phyloP scores from a whole-genome alignment of 1,140 invertebrate genomes.

The Oreohelix idahoensis region DNA sequence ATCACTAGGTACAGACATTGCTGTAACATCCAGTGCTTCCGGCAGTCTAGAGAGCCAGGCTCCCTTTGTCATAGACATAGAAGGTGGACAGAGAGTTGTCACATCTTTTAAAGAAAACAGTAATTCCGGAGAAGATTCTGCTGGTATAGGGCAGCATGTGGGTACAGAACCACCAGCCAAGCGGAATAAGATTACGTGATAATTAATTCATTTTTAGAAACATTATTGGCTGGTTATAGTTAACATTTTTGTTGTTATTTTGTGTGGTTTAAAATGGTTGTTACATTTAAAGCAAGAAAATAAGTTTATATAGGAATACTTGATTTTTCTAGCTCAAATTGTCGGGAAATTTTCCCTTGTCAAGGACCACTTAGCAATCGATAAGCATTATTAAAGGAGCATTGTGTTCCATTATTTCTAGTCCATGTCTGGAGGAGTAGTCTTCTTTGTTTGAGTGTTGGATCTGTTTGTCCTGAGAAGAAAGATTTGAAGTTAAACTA shows the following conservation, averaged over 20 bases:
- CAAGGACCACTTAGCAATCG: too few species aligned
- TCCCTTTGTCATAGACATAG: slow-evolving; percentile 19
- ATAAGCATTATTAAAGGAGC: too few species aligned
- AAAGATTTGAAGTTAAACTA: too few species aligned
- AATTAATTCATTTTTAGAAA: neutral
- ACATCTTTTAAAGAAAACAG: neutral
- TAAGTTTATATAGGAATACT: too few species aligned
- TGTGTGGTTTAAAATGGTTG: neutral
- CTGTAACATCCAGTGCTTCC: neutral
- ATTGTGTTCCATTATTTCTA: too few species aligned
- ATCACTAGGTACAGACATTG: slow-evolving; percentile 5
- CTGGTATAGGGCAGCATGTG: neutral
- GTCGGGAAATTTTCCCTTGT: too few species aligned
- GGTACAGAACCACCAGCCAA: neutral
- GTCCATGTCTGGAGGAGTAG: too few species aligned
- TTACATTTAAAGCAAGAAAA: too few species aligned
- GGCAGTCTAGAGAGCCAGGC: neutral
- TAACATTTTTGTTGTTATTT: neutral
- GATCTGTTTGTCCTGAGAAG: too few species aligned
- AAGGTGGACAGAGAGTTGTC: neutral
- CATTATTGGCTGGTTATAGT: neutral
- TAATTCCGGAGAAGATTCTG: neutral
- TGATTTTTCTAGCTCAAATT: too few species aligned
- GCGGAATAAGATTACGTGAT: neutral
- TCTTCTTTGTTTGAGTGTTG: too few species aligned